Evolutionary conservation across 2,797 vertebrate species (phyloP).

Genomic region (Phoebastria nigripes): DNA sequence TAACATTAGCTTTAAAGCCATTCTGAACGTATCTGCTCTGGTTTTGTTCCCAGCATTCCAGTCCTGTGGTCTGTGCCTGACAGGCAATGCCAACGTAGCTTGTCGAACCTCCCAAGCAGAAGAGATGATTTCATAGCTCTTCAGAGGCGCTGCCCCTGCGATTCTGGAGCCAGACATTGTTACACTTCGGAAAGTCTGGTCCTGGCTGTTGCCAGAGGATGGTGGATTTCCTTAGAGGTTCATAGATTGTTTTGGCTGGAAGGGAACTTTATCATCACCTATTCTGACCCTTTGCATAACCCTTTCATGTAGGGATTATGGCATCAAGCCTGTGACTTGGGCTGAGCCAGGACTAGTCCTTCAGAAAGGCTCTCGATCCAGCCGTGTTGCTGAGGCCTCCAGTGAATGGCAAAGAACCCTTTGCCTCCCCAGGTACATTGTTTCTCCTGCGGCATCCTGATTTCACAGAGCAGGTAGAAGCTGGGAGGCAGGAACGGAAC

Average conservation of each 20-base stretch:
- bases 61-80: neutral
- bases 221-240: constrained; percentile 30
- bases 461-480: neutral
- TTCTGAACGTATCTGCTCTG: neutral
- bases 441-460: neutral
- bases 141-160: neutral
- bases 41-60: constrained; percentile 22
- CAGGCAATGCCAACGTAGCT: neutral
- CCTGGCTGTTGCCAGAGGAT: neutral
- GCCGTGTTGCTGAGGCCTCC: neutral
- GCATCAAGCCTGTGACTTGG: neutral
- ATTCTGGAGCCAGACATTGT: constrained; percentile 36
- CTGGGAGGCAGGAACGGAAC: neutral
- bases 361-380: neutral
- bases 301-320: neutral
- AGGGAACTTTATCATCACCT: constrained; percentile 24
- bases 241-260: constrained; percentile 1
- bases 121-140: constrained; percentile 27
- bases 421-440: neutral
- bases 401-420: neutral
- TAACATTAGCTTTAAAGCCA: neutral
- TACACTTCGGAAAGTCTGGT: neutral
- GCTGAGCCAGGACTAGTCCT: neutral
- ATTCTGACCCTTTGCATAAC: neutral
- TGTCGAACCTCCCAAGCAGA: constrained; percentile 30